phyloP scores from a whole-genome alignment of 2,113 vertebrate genomes.

The Mustela nigripes region DNA sequence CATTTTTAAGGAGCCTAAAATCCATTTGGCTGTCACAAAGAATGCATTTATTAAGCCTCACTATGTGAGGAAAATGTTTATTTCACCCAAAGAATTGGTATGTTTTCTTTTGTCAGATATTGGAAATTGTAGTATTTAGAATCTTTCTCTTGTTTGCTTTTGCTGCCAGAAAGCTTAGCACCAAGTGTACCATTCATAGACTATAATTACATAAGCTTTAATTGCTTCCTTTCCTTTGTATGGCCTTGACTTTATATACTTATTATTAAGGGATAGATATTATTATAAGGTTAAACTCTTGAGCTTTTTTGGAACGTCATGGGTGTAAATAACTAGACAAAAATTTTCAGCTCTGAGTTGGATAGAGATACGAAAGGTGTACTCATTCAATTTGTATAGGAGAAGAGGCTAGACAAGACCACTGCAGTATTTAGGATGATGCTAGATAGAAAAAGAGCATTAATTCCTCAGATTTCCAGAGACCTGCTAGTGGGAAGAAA shows the following conservation, averaged over 20 bases:
- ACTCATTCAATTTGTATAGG: not conserved
- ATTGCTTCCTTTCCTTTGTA: slow-evolving; percentile 62
- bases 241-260: slow-evolving; percentile 39
- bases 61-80: slow-evolving; percentile 60
- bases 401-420: not conserved
- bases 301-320: not conserved
- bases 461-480: not conserved
- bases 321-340: slow-evolving; percentile 38
- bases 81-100: slow-evolving; percentile 59
- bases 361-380: slow-evolving; percentile 23
- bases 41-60: slow-evolving; percentile 59
- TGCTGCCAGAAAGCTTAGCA: slow-evolving; percentile 53
- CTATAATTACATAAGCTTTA: slow-evolving; percentile 72
- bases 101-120: slow-evolving; percentile 73
- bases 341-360: not conserved
- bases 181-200: slow-evolving; percentile 37
- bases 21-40: slow-evolving; percentile 29
- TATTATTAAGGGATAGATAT: slow-evolving; percentile 55
- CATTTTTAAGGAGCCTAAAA: slow-evolving; percentile 58
- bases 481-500: not conserved
- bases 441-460: not conserved
- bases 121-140: slow-evolving; percentile 76
- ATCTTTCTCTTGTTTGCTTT: slow-evolving; percentile 63
- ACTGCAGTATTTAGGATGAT: not conserved
- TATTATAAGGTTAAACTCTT: slow-evolving; percentile 49